These are phyloP conservation scores for Coptodon rendalli DNA, from an alignment of 2,113 vertebrate species.

Conservation along the genomic window DNA sequence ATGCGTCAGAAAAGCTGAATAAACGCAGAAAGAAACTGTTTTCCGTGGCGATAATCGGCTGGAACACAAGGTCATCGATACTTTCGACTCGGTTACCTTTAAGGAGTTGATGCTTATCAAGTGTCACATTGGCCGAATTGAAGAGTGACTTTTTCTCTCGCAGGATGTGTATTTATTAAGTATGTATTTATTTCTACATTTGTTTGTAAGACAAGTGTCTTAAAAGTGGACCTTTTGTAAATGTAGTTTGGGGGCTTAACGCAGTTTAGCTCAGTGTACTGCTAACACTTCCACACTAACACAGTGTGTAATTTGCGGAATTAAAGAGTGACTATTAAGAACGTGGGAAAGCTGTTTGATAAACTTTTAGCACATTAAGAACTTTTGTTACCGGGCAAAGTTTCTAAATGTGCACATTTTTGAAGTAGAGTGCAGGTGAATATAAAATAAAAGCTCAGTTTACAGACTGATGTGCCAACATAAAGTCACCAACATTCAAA, in stretches of 20 bases:
- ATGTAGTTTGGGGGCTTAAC: background rate
- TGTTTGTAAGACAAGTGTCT: background rate
- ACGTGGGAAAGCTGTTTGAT: background rate
- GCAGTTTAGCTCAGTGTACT: background rate
- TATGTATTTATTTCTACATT: background rate
- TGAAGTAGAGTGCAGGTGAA: background rate
- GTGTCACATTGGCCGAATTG: background rate
- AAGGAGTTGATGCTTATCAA: background rate
- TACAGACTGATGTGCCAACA: background rate
- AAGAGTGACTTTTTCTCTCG: background rate
- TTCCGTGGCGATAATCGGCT: background rate
- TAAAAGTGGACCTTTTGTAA: background rate
- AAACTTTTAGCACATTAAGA: background rate
- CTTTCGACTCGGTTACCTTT: background rate
- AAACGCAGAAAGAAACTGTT: rapidly evolving
- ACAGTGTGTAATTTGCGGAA: background rate
- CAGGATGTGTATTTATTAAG: background rate
- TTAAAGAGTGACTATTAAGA: background rate
- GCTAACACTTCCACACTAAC: background rate
- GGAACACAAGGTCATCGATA: background rate
- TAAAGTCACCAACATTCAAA: background rate
- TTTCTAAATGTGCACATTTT: background rate
- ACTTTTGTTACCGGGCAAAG: background rate
- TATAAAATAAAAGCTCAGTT: background rate
- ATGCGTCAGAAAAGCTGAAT: background rate